Evolutionary conservation across 1,140 invertebrate genomes (phyloP).

Genomic region (Drosophila varians): DNA sequence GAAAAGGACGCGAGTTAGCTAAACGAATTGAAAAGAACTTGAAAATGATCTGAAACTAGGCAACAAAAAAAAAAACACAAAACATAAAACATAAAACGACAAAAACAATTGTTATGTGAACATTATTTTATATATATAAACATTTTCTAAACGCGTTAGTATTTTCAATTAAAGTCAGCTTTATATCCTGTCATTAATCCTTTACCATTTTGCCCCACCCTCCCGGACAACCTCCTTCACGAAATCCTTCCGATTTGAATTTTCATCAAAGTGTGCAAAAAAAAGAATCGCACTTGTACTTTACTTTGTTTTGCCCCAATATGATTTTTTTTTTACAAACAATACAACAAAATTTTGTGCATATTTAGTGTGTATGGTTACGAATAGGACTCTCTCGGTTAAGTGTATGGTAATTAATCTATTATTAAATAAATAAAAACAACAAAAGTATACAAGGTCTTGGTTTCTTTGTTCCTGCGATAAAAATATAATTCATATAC

Average conservation of each 20-base stretch:
- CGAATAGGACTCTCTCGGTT: slow-evolving; percentile 78
- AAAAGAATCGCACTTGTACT: slow-evolving; percentile 22
- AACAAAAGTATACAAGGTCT: slow-evolving; percentile 44
- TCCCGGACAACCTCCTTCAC: background rate
- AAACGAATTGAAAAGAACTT: slow-evolving; percentile 68
- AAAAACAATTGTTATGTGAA: slow-evolving; percentile 74
- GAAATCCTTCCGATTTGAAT: too few relatives aligned
- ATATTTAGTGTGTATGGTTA: slow-evolving; percentile 81
- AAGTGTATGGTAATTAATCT: slow-evolving; percentile 81
- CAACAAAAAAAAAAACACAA: slow-evolving; percentile 32
- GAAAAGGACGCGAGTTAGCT: slow-evolving; percentile 61
- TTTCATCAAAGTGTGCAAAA: slow-evolving; percentile 32
- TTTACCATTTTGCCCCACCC: slow-evolving; percentile 17
- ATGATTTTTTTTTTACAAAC: slow-evolving; percentile 34
- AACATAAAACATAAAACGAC: slow-evolving; percentile 46
- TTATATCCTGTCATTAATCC: slow-evolving; percentile 56
- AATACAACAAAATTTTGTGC: slow-evolving; percentile 71
- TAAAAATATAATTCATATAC: background rate
- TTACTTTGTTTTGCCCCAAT: slow-evolving; percentile 23
- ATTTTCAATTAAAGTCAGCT: slow-evolving; percentile 65
- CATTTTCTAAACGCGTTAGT: slow-evolving; percentile 72
- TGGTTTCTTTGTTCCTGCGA: background rate
- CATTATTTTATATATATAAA: slow-evolving; percentile 69
- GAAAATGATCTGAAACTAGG: slow-evolving; percentile 56
- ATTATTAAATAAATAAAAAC: slow-evolving; percentile 80